phyloP scores from a whole-genome alignment of 2,797 vertebrate genomes.

The Varecia variegata region DNA sequence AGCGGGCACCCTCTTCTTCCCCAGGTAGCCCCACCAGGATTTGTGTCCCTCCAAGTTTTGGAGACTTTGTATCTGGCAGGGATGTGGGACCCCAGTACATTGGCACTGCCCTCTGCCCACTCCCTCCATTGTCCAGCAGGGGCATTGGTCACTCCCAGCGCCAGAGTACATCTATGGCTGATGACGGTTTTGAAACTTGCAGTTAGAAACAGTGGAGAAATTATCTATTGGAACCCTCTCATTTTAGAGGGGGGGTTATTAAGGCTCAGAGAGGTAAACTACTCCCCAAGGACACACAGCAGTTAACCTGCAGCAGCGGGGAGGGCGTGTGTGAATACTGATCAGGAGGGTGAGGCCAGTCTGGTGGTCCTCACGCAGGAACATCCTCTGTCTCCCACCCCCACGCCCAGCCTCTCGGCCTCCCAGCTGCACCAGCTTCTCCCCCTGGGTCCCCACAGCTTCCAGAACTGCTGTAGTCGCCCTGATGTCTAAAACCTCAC shows the following conservation, averaged over 20 bases:
- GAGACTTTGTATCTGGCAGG: neutral
- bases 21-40: neutral
- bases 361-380: neutral
- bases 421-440: neutral
- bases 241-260: neutral
- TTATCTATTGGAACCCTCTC: neutral
- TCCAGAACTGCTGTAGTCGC: neutral
- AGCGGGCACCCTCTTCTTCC: neutral
- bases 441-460: neutral
- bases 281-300: neutral
- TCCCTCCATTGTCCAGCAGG: neutral
- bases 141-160: rapidly evolving
- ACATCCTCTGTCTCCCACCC: neutral
- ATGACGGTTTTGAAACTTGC: neutral
- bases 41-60: neutral
- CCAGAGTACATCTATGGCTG: neutral
- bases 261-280: neutral
- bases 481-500: neutral
- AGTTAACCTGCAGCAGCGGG: neutral
- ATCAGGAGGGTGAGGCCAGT: neutral
- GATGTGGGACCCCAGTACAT: neutral
- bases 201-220: neutral
- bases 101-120: neutral
- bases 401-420: neutral
- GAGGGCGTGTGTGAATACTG: neutral